Percentiles rank a stretch among this genome's conserved stretches.
Conservation (phyloP, 2,888 invertebrate genomes). For the Parnassius orleans region DNA sequence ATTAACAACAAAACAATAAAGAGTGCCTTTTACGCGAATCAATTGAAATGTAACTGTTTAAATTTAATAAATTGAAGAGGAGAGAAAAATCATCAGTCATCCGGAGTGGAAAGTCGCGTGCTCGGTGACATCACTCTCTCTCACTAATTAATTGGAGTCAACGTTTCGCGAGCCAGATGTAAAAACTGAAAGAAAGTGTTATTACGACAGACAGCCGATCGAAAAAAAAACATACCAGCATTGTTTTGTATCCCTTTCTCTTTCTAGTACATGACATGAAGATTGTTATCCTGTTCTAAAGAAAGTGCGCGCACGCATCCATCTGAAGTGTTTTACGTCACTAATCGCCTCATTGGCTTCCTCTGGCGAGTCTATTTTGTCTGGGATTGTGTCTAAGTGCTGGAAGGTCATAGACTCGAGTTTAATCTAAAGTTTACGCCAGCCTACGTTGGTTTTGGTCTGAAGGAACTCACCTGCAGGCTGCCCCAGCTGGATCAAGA, state of each 20-base stretch:
- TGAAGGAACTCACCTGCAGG: too few relatives aligned
- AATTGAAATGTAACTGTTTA: constrained; percentile 63
- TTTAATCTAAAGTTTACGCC: too few relatives aligned
- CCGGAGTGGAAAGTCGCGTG: constrained; percentile 52
- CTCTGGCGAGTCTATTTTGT: too few relatives aligned
- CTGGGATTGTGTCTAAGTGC: too few relatives aligned
- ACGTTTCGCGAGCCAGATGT: constrained; percentile 55
- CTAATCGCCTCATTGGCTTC: too few relatives aligned
- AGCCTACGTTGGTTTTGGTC: too few relatives aligned
- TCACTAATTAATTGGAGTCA: constrained; percentile 66
- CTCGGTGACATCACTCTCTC: constrained; percentile 60
- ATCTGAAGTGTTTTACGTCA: constrained; percentile 66
- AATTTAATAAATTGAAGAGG: constrained; percentile 48
- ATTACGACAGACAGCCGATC: constrained; percentile 56
- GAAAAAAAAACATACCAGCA: constrained; percentile 55
- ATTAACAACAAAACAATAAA: constrained; percentile 29
- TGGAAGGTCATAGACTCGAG: too few relatives aligned
- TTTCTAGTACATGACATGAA: constrained; percentile 34
- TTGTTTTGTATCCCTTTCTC: constrained; percentile 63
- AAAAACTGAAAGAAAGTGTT: constrained; percentile 72
- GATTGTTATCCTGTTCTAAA: constrained; percentile 54
- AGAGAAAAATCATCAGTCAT: constrained; percentile 66
- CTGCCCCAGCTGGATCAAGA: too few relatives aligned
- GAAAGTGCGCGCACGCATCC: constrained; percentile 69
- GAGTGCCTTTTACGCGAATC: constrained; percentile 54